phyloP scores from a whole-genome alignment of 2,113 vertebrate genomes.

The Rhea pennata region DNA sequence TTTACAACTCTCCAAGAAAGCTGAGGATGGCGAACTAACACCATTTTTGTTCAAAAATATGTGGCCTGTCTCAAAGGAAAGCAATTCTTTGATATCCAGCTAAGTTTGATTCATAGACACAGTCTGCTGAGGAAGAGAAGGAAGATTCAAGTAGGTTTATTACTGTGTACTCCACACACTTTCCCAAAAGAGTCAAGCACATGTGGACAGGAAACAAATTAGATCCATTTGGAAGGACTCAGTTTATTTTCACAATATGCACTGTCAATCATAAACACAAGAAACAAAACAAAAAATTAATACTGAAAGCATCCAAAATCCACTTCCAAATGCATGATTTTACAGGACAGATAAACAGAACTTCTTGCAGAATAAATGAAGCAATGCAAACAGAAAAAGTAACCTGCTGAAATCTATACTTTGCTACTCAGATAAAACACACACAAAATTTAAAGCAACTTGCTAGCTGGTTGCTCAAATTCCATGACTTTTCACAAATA shows the following conservation, averaged over 20 bases:
- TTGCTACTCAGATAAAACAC: neutral
- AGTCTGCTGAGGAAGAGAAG: neutral
- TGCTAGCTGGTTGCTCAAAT: neutral
- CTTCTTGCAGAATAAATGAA: slow-evolving; percentile 19
- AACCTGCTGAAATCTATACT: neutral
- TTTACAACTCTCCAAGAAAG: neutral
- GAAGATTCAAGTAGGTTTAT: neutral
- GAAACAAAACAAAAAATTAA: neutral
- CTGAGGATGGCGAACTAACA: neutral
- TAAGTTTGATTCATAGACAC: neutral
- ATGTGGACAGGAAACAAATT: neutral
- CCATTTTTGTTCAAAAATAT: neutral
- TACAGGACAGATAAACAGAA: neutral
- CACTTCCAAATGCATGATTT: neutral
- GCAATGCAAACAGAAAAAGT: neutral
- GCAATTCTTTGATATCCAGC: fast-evolving
- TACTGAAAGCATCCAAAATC: neutral
- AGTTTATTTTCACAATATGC: neutral
- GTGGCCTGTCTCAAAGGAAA: neutral
- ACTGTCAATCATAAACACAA: neutral
- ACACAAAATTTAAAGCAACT: neutral
- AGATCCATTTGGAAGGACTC: neutral
- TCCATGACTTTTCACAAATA: slow-evolving; percentile 20
- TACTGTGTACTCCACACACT: neutral
- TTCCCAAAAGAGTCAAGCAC: neutral